These are phyloP conservation scores for Pseudachorutes palmiensis DNA, from an alignment of 1,140 invertebrate genomes.

Conservation along the genomic window DNA sequence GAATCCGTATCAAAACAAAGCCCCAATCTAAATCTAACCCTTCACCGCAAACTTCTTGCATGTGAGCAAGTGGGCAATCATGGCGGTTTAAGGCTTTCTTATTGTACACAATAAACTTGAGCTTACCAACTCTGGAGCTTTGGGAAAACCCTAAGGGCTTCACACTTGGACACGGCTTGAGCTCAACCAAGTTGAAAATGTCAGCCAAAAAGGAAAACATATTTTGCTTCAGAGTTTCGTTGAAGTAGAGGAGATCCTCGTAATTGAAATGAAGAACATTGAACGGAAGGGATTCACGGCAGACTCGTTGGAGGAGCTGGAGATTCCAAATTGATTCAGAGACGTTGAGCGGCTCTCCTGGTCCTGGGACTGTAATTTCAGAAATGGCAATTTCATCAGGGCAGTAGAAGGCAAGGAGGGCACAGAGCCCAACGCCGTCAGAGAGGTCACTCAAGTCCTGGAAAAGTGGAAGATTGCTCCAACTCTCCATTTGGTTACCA, in stretches of 20 bases:
- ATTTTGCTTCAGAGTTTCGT: slow-evolving; percentile 89
- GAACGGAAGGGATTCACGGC: slow-evolving; percentile 68
- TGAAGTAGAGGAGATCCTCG: slow-evolving; percentile 91
- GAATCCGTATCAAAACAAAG: too few relatives aligned
- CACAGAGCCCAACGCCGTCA: slow-evolving; percentile 63
- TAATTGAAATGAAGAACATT: slow-evolving; percentile 90
- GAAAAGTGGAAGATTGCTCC: slow-evolving; percentile 33
- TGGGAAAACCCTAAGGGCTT: slow-evolving; percentile 59
- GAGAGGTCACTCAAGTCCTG: slow-evolving; percentile 35
- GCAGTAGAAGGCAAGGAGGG: slow-evolving; percentile 87
- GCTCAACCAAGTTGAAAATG: slow-evolving; percentile 90
- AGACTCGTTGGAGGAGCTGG: slow-evolving; percentile 79
- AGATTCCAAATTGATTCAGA: slow-evolving; percentile 78
- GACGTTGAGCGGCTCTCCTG: slow-evolving; percentile 52
- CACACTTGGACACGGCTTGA: slow-evolving; percentile 80
- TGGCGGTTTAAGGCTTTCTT: too few relatives aligned
- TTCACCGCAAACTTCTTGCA: neutral
- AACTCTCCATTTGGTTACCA: slow-evolving; percentile 35
- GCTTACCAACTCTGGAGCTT: neutral
- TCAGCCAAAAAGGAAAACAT: slow-evolving; percentile 89
- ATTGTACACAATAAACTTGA: too few relatives aligned
- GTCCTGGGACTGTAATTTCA: slow-evolving; percentile 60
- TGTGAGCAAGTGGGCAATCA: too few relatives aligned
- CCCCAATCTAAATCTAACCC: neutral
- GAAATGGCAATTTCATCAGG: slow-evolving; percentile 73